Conservation (phyloP, 1,140 invertebrate species). For the Acromyrmex charruanus region DNA sequence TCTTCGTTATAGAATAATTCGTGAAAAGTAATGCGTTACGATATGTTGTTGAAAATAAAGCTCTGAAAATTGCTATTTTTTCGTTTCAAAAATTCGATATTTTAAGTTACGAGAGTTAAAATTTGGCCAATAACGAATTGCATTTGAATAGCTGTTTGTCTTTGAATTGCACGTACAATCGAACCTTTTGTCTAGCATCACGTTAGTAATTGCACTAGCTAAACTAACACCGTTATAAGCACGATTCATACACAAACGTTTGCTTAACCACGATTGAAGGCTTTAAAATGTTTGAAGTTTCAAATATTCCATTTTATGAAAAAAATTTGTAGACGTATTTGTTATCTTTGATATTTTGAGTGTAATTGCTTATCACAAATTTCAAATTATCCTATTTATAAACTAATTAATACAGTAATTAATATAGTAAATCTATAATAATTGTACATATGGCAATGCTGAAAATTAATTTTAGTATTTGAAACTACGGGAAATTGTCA, state of each 20-base stretch:
- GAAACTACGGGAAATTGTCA: neutral
- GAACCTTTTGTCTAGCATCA: neutral
- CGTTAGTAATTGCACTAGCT: neutral
- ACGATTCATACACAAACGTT: neutral
- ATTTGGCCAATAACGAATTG: neutral
- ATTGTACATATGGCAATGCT: neutral
- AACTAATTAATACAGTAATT: too few relatives aligned
- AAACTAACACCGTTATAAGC: neutral
- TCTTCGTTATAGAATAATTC: constrained; percentile 5
- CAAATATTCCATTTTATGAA: neutral
- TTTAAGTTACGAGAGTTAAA: neutral
- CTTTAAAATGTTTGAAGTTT: neutral
- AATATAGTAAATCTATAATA: neutral
- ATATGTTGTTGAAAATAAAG: neutral
- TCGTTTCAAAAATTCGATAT: neutral
- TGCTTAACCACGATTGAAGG: neutral
- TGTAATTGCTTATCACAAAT: neutral
- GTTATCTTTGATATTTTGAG: neutral
- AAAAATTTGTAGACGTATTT: neutral
- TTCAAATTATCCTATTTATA: neutral
- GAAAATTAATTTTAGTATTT: neutral
- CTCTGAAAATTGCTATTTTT: neutral
- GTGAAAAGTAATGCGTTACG: neutral
- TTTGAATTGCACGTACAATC: neutral
- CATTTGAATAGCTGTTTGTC: neutral